phyloP scores from a whole-genome alignment of 35 echinoderm and acorn worm genomes.

The Apostichopus parvimensis region DNA sequence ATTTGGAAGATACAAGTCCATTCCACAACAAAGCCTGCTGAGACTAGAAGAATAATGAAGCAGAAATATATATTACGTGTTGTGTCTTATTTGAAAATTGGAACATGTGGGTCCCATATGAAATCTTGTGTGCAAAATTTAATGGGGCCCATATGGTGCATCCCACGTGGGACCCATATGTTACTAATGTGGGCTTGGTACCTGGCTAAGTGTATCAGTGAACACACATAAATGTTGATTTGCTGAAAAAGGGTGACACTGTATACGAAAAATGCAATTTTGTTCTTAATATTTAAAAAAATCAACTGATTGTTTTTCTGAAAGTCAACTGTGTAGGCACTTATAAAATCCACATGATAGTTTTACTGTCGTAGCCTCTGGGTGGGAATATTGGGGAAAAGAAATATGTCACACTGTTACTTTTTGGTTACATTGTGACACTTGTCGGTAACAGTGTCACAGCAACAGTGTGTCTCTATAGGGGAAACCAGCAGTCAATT shows the following conservation, averaged over 20 bases:
- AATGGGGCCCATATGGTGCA: no score
- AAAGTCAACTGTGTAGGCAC: constrained; percentile 17
- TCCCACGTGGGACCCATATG: no score
- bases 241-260: constrained; percentile 33
- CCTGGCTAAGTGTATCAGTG: not conserved
- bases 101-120: no score
- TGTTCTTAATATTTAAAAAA: not conserved
- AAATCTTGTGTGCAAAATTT: no score
- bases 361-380: constrained; percentile 11
- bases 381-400: constrained; percentile 19
- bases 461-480: constrained; percentile 18
- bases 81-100: no score
- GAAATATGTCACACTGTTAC: constrained; percentile 47
- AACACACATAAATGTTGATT: constrained; percentile 12
- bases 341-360: not conserved
- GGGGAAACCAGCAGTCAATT: constrained; percentile 26
- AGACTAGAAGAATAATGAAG: no score
- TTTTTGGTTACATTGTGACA: constrained; percentile 43
- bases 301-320: constrained; percentile 12
- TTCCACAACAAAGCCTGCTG: no score
- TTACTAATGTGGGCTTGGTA: no score
- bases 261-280: not conserved
- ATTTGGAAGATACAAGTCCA: no score
- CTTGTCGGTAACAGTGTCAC: not conserved
- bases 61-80: no score